A percentile compares a stretch with the other conserved stretches of the same genome.
phyloP scores from a whole-genome alignment of 1,140 invertebrate species.

The Microplitis demolitor region DNA sequence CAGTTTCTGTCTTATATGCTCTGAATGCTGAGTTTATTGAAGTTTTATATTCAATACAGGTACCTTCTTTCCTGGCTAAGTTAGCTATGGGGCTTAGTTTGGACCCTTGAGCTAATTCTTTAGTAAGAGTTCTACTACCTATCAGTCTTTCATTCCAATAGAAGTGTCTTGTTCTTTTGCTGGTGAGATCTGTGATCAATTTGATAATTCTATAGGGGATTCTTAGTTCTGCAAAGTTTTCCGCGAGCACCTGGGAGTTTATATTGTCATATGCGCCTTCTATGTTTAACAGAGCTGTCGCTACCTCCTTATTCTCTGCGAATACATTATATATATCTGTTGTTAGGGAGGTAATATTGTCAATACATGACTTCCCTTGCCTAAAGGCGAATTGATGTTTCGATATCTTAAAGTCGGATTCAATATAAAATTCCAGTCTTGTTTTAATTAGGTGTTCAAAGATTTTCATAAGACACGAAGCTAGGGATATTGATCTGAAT shows the following conservation, averaged over 20 bases:
- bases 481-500: conserved; percentile 15
- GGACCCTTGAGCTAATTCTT: not conserved
- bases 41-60: too few species aligned
- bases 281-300: not conserved
- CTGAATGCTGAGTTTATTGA: too few species aligned
- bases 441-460: conserved; percentile 22
- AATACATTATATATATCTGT: not conserved
- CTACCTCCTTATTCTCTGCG: not conserved
- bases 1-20: too few species aligned
- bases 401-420: not conserved
- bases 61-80: too few species aligned
- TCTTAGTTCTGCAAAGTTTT: not conserved
- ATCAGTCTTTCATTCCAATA: not conserved
- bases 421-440: conserved; percentile 9
- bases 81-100: not conserved
- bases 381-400: conserved; percentile 21
- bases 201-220: not conserved
- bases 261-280: conserved; percentile 17
- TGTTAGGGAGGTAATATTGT: conserved; percentile 1
- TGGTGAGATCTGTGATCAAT: not conserved
- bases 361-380: conserved; percentile 7
- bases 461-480: conserved; percentile 6
- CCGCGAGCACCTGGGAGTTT: not conserved
- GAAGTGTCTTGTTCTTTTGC: not conserved
- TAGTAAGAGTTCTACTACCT: not conserved